Percentiles rank a stretch among this genome's conserved stretches.
Conservation (phyloP, 2,113 vertebrate genomes). For the Nestor notabilis region DNA sequence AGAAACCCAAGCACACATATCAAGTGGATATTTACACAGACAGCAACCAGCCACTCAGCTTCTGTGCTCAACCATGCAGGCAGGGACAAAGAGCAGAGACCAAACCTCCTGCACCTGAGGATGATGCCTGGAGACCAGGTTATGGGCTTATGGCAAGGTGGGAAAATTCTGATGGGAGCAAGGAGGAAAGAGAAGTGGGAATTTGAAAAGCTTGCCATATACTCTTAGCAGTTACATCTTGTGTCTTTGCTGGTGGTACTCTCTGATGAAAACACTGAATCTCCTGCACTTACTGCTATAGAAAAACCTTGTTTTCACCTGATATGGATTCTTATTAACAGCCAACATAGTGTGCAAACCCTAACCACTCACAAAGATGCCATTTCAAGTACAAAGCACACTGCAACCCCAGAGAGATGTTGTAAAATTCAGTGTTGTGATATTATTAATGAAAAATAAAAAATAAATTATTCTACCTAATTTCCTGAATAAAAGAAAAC, state of each 20-base stretch:
- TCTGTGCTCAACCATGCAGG: rapidly evolving
- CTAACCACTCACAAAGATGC: background rate
- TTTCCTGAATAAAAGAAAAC: background rate
- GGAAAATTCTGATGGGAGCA: background rate
- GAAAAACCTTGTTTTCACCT: background rate
- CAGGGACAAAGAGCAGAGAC: background rate
- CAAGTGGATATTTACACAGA: background rate
- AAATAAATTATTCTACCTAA: background rate
- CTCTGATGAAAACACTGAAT: no score
- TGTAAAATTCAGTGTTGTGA: background rate
- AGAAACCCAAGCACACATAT: background rate
- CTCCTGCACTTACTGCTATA: background rate
- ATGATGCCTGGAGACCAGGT: no score
- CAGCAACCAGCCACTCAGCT: rapidly evolving
- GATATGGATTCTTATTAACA: background rate
- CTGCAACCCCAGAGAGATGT: background rate
- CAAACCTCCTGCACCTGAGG: background rate
- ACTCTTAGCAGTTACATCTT: background rate
- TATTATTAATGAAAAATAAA: background rate
- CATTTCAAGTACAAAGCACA: background rate
- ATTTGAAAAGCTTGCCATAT: background rate
- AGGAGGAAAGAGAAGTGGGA: background rate
- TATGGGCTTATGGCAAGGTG: background rate
- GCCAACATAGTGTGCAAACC: background rate
- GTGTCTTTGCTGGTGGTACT: background rate